A percentile compares a stretch with the other conserved stretches of the same genome.
Evolutionary conservation across 1,140 invertebrate species (phyloP).

Genomic region (Cyclina sinensis): DNA sequence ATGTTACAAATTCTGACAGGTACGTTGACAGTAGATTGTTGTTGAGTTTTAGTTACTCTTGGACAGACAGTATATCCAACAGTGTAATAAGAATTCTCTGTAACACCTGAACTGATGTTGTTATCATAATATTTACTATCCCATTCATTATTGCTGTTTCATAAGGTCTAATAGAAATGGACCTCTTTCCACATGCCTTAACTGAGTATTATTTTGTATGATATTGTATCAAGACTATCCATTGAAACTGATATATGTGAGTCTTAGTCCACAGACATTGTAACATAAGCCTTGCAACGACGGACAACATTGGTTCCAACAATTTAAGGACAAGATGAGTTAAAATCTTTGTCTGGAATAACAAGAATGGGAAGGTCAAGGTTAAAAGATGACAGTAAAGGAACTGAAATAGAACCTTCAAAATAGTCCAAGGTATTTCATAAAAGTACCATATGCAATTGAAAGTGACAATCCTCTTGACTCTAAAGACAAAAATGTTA

Average conservation of each 20-base stretch:
- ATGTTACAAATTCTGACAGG: no score
- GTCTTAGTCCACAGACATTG: background rate
- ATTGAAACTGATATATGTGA: background rate
- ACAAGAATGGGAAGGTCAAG: background rate
- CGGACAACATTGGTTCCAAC: constrained; percentile 3
- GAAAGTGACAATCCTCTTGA: no score
- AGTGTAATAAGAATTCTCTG: background rate
- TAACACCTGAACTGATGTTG: no score
- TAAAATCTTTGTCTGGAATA: background rate
- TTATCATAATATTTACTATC: no score
- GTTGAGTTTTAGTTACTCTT: background rate
- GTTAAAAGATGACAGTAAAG: background rate
- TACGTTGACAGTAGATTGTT: no score
- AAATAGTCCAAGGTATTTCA: no score
- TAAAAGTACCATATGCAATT: no score
- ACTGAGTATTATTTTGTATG: no score
- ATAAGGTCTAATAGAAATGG: background rate
- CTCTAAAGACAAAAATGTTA: no score
- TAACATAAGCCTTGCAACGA: background rate
- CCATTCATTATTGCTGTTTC: background rate
- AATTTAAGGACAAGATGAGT: background rate
- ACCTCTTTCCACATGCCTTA: background rate
- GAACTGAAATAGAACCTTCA: no score
- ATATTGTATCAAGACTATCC: background rate
- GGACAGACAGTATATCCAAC: constrained; percentile 1